These are phyloP conservation scores for Pseudopipra pipra DNA, from an alignment of 2,113 vertebrate genomes.

Conservation along the genomic window DNA sequence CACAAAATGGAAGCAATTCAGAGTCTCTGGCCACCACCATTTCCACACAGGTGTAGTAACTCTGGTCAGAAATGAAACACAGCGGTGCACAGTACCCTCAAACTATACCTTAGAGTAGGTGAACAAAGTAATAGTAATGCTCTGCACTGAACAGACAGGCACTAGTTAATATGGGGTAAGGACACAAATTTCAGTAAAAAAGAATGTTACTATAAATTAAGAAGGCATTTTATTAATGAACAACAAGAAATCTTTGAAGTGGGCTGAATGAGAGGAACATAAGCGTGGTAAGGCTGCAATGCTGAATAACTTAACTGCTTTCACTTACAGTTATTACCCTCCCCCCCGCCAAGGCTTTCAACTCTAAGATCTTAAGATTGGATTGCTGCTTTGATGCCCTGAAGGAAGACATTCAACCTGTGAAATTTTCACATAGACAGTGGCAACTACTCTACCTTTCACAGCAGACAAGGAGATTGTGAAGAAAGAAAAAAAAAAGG, in stretches of 20 bases:
- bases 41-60: background rate
- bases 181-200: background rate
- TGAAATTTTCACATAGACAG: background rate
- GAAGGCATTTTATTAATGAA: background rate
- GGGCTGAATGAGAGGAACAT: background rate
- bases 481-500: accelerated
- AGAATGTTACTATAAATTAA: background rate
- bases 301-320: background rate
- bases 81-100: background rate
- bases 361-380: background rate
- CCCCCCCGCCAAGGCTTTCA: background rate
- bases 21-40: background rate
- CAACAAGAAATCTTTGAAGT: background rate
- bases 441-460: background rate
- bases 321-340: background rate
- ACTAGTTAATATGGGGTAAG: background rate
- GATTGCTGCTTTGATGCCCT: conserved; percentile 20
- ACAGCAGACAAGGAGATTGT: background rate
- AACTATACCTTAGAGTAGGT: background rate
- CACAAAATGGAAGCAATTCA: background rate
- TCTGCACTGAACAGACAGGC: background rate
- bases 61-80: background rate
- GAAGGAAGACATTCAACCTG: background rate
- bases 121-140: background rate
- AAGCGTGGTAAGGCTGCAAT: background rate